These are phyloP conservation scores for Labia minor DNA, from an alignment of 2,888 invertebrate species.

Conservation along the genomic window DNA sequence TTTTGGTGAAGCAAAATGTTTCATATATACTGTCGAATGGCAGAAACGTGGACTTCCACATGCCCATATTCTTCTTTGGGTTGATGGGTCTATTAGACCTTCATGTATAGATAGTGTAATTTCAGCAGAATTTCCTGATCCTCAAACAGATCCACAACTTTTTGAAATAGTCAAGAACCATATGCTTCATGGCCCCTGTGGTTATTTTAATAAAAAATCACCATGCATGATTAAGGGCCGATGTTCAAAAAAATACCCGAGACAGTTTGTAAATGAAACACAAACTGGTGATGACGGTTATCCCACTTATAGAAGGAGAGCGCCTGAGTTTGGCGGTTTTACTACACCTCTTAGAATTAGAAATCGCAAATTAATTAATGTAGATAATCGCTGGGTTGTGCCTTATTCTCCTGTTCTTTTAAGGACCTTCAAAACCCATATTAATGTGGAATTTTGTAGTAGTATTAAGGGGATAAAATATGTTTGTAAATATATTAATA, in stretches of 20 bases:
- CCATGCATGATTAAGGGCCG: slow-evolving; percentile 34
- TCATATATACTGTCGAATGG: slow-evolving; percentile 8
- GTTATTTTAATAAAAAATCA: slow-evolving; percentile 30
- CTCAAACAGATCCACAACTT: slow-evolving; percentile 28
- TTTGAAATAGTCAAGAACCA: slow-evolving; percentile 23
- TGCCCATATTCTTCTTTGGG: neutral
- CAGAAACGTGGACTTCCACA: slow-evolving; percentile 15
- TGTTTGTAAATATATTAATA: neutral
- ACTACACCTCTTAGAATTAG: no score
- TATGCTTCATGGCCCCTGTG: slow-evolving; percentile 34
- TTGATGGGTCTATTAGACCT: neutral
- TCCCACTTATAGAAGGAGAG: no score
- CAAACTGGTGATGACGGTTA: slow-evolving; percentile 33
- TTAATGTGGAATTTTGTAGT: neutral
- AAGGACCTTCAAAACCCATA: no score
- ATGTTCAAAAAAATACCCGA: neutral
- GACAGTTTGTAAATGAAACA: neutral
- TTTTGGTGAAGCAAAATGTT: neutral
- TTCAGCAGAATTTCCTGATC: slow-evolving; percentile 33
- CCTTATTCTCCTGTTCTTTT: no score
- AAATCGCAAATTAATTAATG: no score
- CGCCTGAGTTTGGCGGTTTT: no score
- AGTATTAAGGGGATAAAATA: neutral
- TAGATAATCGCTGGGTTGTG: no score
- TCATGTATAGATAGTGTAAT: slow-evolving; percentile 31